Conservation (phyloP, 2,113 vertebrate genomes). For the Azemiops feae region DNA sequence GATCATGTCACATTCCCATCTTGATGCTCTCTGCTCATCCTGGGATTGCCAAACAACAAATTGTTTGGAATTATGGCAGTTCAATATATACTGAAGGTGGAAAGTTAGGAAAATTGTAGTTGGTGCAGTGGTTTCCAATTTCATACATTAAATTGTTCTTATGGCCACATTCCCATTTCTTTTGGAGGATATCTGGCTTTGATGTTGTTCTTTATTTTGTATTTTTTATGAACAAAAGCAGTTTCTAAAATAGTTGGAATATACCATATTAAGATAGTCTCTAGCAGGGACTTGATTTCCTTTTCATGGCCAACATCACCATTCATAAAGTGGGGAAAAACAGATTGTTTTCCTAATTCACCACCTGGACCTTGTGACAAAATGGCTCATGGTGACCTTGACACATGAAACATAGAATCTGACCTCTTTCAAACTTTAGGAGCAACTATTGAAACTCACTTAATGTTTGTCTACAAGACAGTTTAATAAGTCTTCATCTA, state of each 20-base stretch:
- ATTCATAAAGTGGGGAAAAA: background rate
- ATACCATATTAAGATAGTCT: background rate
- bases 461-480: background rate
- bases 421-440: background rate
- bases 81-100: background rate
- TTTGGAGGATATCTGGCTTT: background rate
- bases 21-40: background rate
- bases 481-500: background rate
- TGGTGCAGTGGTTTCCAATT: background rate
- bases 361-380: background rate
- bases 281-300: background rate
- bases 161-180: background rate
- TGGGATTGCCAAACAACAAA: background rate
- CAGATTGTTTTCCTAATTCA: background rate
- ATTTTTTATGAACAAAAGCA: background rate
- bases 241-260: background rate
- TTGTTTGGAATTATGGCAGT: background rate
- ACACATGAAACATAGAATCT: background rate
- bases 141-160: background rate
- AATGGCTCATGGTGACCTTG: background rate
- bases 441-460: background rate
- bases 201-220: background rate
- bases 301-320: background rate
- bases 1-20: background rate
- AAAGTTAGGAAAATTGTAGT: background rate